phyloP scores from a whole-genome alignment of 2,888 invertebrate genomes.

The Watsonalla binaria region DNA sequence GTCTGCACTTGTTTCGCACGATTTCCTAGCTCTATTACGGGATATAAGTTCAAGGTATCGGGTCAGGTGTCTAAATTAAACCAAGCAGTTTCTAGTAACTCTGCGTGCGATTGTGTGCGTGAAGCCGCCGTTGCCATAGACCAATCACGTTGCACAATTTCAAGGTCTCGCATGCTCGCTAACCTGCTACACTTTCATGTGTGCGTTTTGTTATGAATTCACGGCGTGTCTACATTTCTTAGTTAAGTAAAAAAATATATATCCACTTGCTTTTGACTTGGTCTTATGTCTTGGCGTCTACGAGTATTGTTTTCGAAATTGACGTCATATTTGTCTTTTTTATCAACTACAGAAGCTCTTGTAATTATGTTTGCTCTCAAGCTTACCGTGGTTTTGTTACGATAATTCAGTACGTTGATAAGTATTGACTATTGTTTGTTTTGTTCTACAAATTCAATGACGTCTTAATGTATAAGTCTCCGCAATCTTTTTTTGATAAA shows the following conservation, averaged over 20 bases:
- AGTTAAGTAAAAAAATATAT: neutral
- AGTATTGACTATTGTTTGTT: neutral
- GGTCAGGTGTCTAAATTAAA: conserved; percentile 1
- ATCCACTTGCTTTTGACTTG: neutral
- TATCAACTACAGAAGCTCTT: neutral
- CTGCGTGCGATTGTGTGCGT: neutral
- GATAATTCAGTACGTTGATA: neutral
- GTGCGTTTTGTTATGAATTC: conserved; percentile 26
- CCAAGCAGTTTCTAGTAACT: neutral
- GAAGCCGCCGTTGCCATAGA: conserved; percentile 5
- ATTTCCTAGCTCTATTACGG: neutral
- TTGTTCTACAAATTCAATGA: neutral
- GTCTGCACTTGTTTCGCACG: neutral
- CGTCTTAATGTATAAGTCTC: neutral
- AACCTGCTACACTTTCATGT: conserved; percentile 4
- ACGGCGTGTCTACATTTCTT: conserved; percentile 21
- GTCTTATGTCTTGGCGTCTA: neutral
- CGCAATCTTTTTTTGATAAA: neutral
- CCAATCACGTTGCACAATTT: conserved; percentile 25
- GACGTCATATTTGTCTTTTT: neutral
- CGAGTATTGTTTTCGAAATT: neutral
- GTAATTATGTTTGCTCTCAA: neutral
- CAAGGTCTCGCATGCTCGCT: conserved; percentile 26
- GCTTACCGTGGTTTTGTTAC: neutral
- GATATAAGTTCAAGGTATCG: neutral